Conservation (phyloP, 2,888 invertebrate species). For the Ceratothoa steindachneri region DNA sequence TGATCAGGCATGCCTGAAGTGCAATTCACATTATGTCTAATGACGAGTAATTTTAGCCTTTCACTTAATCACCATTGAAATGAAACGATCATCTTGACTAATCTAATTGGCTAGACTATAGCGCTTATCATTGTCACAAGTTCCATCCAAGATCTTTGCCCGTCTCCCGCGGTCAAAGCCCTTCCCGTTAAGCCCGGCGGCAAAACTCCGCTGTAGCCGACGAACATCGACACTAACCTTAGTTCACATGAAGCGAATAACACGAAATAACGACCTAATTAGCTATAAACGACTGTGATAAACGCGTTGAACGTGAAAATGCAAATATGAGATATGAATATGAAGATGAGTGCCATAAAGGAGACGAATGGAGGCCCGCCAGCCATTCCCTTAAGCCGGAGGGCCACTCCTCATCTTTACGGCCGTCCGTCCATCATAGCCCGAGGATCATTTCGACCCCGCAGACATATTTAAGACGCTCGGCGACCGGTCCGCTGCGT, state of each 20-base stretch:
- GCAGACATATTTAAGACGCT: conserved; percentile 14
- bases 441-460: conserved; percentile 17
- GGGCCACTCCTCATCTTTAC: conserved; percentile 67
- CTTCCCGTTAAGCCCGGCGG: too few relatives aligned
- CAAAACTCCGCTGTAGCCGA: too few relatives aligned
- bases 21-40: too few relatives aligned
- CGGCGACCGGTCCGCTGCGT: background rate
- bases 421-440: conserved; percentile 64
- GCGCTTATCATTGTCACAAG: too few relatives aligned
- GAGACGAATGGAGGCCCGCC: conserved; percentile 73
- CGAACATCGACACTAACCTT: too few relatives aligned
- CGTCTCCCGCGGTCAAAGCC: too few relatives aligned
- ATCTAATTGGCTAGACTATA: too few relatives aligned
- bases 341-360: conserved; percentile 72
- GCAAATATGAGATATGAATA: conserved; percentile 64
- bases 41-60: too few relatives aligned
- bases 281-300: conserved; percentile 64
- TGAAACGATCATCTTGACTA: too few relatives aligned
- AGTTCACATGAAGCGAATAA: conserved; percentile 3
- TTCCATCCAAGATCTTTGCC: too few relatives aligned
- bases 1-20: too few relatives aligned
- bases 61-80: too few relatives aligned
- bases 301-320: conserved; percentile 56
- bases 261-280: conserved; percentile 57
- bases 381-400: conserved; percentile 62